These are phyloP conservation scores for Herminia tarsipennalis DNA, from an alignment of 2,888 invertebrate species.

Conservation along the genomic window DNA sequence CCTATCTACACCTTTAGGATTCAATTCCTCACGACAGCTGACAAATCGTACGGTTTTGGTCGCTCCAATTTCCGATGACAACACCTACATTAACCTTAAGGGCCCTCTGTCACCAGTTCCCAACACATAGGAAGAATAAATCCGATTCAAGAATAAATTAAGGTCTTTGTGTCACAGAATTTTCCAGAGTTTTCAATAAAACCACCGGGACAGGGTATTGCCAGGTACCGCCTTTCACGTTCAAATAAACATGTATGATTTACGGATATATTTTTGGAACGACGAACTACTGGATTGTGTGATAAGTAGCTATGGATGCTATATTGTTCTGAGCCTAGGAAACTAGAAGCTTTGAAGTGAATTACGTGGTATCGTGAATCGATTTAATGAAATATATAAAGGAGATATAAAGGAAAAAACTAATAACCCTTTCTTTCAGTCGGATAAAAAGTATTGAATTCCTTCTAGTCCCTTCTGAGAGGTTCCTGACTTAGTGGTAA, in stretches of 20 bases:
- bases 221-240: constrained; percentile 54
- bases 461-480: no score
- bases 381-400: no score
- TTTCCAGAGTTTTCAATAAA: constrained; percentile 62
- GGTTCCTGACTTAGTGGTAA: no score
- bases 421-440: not conserved
- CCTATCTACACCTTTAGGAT: constrained; percentile 59
- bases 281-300: constrained; percentile 28
- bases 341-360: no score
- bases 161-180: constrained; percentile 77
- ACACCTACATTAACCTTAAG: constrained; percentile 81
- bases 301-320: constrained; percentile 19
- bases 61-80: constrained; percentile 80
- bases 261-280: constrained; percentile 54
- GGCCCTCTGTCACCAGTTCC: constrained; percentile 75
- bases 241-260: constrained; percentile 64
- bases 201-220: constrained; percentile 48
- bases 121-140: constrained; percentile 75
- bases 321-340: no score
- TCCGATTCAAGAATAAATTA: constrained; percentile 82
- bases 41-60: constrained; percentile 74
- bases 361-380: no score
- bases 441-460: no score
- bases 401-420: not conserved
- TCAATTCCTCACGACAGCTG: constrained; percentile 72